Base-by-base conservation (phyloP, 2,888 invertebrate genomes). In the Cantharis lateralis region DNA sequence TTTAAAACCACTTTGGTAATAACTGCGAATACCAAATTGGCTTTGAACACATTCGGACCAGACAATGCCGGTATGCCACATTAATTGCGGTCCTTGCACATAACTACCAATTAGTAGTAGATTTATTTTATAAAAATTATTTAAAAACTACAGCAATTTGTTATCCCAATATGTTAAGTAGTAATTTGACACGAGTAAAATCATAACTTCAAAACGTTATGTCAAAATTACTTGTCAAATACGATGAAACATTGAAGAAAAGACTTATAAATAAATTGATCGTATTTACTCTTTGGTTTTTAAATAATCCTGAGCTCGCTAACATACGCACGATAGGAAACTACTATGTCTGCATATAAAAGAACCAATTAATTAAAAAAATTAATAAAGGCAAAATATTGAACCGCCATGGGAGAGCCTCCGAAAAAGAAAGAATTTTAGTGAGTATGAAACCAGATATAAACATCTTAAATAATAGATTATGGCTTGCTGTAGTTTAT, bases 401-500 rank as follows among this genome's bases (percentile, higher is more conserved):
- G 2, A 48, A 48, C 7, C 2, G 5, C 48, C 0, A 48, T 48
- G 48, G 48, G 7, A 48, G n/a, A n/a, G 2, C 48, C 48, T n/a
- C 48, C 48, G 9, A 48, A 48, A n/a, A 48, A 48, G 2, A n/a
- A 48, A 48, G 2, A 48, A 48, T 48, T 48, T 48, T 7, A 48
- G 48, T 48, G 7, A 48, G n/a, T 48, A 48, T 48, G 10, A 48
- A 48, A n/a, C 48, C n/a, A n/a, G 9, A 0, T 7, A 48, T n/a
- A 9, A 48, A n/a, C 7, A 48, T 48, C 9, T 48, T n/a, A 48
- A 48, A n/a, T n/a, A 4, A 48, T 13, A n/a, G 7, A 48, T 2
- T n/a, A 5, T n/a, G n/a, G 0, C 7, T 48, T 24, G 91, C 91
- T 64, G 0, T 89, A 98, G 98, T 81, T 89, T 98, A 75, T 82